These are phyloP conservation scores for Drosophila quinaria DNA, from an alignment of 2,888 invertebrate species.

Conservation along the genomic window DNA sequence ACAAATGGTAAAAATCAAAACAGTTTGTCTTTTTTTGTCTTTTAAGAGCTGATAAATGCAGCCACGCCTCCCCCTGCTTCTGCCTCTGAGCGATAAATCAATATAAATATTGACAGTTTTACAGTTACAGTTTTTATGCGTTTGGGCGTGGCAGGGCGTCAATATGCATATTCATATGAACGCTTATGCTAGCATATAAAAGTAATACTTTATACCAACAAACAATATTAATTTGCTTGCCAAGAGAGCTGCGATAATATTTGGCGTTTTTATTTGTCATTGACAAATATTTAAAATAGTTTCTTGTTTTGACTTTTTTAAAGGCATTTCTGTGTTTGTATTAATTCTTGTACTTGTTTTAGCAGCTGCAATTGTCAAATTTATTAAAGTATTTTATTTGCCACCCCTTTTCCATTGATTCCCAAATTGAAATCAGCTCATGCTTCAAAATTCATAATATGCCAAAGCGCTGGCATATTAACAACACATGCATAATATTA, in stretches of 20 bases:
- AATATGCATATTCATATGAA: conserved; percentile 16
- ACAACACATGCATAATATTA: conserved; percentile 4
- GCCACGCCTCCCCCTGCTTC: conserved; percentile 7
- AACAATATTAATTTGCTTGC: conserved; percentile 37
- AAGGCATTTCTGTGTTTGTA: not conserved
- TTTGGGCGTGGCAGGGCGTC: conserved; percentile 26
- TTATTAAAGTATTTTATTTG: not conserved
- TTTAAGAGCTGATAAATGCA: conserved; percentile 34
- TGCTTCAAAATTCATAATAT: not conserved
- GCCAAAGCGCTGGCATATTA: conserved; percentile 17
- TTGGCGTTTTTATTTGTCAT: conserved; percentile 44
- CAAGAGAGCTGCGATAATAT: conserved; percentile 24
- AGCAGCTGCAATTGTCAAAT: not conserved
- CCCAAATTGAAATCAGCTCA: not conserved
- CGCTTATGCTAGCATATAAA: conserved; percentile 9
- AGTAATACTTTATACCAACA: conserved; percentile 18
- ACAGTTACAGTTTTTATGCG: conserved; percentile 41
- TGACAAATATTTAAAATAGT: conserved; percentile 46
- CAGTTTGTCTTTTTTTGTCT: conserved; percentile 8
- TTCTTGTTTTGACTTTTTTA: conserved; percentile 15
- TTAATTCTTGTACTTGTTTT: not conserved
- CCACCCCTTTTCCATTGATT: not conserved
- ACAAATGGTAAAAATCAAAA: conserved; percentile 36
- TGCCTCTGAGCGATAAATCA: conserved; percentile 57
- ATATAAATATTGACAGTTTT: conserved; percentile 75